A percentile compares a stretch with the other conserved stretches of the same genome.
These are phyloP conservation scores for Dinomys branickii DNA, from an alignment of 2,113 vertebrate genomes.

Conservation along the genomic window DNA sequence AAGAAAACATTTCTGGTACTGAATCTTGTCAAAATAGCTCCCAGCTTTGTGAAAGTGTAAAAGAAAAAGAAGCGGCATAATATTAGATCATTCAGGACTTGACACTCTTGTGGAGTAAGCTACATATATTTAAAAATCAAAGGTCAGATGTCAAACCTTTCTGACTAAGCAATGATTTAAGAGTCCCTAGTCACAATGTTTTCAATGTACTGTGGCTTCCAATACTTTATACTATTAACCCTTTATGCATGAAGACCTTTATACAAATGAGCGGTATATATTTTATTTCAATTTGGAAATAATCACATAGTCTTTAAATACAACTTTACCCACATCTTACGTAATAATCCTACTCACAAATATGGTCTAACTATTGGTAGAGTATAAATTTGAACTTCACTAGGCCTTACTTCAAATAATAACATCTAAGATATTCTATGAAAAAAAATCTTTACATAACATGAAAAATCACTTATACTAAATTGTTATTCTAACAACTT, in stretches of 20 bases:
- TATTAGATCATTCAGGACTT: slow-evolving; percentile 7
- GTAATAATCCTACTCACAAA: neutral
- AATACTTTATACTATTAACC: slow-evolving; percentile 23
- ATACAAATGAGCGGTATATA: neutral
- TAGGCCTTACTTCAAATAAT: slow-evolving; percentile 31
- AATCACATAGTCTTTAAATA: slow-evolving; percentile 21
- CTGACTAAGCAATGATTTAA: slow-evolving; percentile 26
- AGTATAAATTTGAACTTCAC: slow-evolving; percentile 11
- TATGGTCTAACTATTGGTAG: neutral
- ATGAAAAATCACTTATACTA: neutral
- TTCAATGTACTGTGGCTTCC: neutral
- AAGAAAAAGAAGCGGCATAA: slow-evolving; percentile 1
- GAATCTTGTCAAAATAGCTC: slow-evolving; percentile 43
- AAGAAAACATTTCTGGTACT: slow-evolving; percentile 1
- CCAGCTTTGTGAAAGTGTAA: neutral
- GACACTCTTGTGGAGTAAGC: slow-evolving; percentile 43
- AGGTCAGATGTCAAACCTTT: slow-evolving; percentile 59
- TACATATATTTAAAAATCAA: slow-evolving; percentile 63
- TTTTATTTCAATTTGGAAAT: slow-evolving; percentile 46
- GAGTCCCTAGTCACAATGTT: slow-evolving; percentile 3
- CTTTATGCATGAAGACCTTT: neutral
- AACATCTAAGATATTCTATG: neutral
- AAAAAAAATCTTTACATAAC: neutral
- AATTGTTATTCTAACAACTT: neutral
- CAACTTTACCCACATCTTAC: neutral